Evolutionary conservation across 2,888 invertebrate genomes (phyloP).

Genomic region (Standfussiana lucernea): DNA sequence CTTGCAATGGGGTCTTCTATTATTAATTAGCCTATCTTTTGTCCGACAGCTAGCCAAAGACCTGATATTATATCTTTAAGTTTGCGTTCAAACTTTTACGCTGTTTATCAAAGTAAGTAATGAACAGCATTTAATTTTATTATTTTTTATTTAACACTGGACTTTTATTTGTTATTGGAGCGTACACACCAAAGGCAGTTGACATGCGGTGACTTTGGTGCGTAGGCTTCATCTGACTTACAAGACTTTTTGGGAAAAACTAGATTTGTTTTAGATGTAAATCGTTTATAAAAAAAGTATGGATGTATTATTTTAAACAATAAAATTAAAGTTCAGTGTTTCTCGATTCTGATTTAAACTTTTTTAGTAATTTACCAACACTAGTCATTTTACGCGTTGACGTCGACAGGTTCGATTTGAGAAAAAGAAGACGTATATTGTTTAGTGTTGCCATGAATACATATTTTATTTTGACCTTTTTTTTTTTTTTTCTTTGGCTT

Average conservation of each 20-base stretch:
- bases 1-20: background rate
- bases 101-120: background rate
- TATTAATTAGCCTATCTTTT: background rate
- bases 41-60: background rate
- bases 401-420: constrained; percentile 31
- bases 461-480: too few relatives aligned
- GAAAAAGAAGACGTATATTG: background rate
- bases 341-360: background rate
- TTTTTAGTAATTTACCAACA: background rate
- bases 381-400: constrained; percentile 16
- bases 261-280: background rate
- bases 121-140: background rate
- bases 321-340: background rate
- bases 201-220: background rate
- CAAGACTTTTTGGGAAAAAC: background rate
- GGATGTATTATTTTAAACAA: background rate
- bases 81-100: background rate
- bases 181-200: background rate
- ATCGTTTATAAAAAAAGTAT: background rate
- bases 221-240: background rate
- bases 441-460: background rate
- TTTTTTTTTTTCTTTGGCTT: too few relatives aligned
- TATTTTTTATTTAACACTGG: background rate
- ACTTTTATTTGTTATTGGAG: background rate
- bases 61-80: background rate